Base-by-base conservation (phyloP, 2,113 vertebrate species). In the Cisticola juncidis region DNA sequence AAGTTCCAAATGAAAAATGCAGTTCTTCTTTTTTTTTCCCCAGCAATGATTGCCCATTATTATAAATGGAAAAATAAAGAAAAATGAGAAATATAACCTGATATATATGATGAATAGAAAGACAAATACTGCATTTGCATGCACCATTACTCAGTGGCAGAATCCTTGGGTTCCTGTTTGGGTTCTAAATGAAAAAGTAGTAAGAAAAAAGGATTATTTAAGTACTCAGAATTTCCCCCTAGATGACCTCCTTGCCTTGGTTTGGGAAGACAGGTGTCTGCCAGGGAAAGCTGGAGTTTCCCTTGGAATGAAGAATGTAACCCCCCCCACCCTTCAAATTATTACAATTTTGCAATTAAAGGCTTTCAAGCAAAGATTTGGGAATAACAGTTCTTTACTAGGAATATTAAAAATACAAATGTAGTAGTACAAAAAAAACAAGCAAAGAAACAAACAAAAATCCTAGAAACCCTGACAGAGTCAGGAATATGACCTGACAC, bases 21-120 rank as follows among this genome's bases (percentile, higher is more conserved):
- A 11, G 4, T 14, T 60, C 2, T 4, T 50, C 29, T 68, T 54
- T 18, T 4, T 5, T 3, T 35, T 21, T 8, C 8, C 8, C 14
- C 22, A 69, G 53, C 25, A 60, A 31, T 12, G 42, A 44, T 57
- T 69, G 3, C 24, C 12, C 42, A 9, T 79, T 82, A 28, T 48
- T 81, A 51, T 45, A 24, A 85, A 82, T 6, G 56, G 25, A 84
- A 92, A 92, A 96, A 91, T n/a, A 88, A 94, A 94, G 47, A 76
- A 35, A 14, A 69, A 93, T 60, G 12, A 86, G 7, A 65, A 88
- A 76, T 26, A 40, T 24, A 16, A 80, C 1, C 14, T 50, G 24
- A 50, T 76, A 38, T 11, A 36, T 50, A 24, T 38, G 9, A 70
- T 4, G 9, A 90, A 80, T 4, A 21, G 22, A 38, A 20, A 74